These are phyloP conservation scores for Trichomycterus rosablanca DNA, from an alignment of 2,113 vertebrate genomes.

Conservation along the genomic window DNA sequence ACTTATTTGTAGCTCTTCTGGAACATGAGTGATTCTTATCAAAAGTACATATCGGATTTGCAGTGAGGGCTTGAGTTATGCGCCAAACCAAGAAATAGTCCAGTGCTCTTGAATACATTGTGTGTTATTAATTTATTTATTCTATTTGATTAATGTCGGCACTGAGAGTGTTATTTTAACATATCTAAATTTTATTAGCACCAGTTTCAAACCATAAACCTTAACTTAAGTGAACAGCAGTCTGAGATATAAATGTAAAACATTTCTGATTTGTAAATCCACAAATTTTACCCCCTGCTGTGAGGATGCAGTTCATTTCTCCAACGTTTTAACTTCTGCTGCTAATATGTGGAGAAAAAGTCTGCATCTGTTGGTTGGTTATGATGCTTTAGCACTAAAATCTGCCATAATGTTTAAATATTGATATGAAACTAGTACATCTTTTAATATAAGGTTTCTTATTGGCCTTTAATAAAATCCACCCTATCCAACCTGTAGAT, in stretches of 20 bases:
- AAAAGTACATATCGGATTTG: not conserved
- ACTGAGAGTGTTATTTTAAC: too few relatives aligned
- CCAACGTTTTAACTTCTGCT: conserved; percentile 15
- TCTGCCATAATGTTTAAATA: too few relatives aligned
- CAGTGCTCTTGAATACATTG: not conserved
- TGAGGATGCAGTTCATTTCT: conserved; percentile 8
- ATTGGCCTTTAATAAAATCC: too few relatives aligned
- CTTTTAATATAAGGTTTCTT: too few relatives aligned
- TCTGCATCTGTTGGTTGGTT: too few relatives aligned
- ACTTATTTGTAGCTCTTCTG: conserved; percentile 15
- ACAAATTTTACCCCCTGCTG: not conserved
- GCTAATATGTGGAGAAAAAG: too few relatives aligned
- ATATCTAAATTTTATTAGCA: not conserved
- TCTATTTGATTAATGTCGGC: not conserved
- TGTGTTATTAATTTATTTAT: not conserved
- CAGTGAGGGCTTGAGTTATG: not conserved
- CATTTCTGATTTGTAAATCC: not conserved
- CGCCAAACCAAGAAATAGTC: not conserved
- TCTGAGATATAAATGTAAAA: too few relatives aligned
- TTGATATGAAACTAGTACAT: too few relatives aligned
- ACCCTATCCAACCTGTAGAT: too few relatives aligned
- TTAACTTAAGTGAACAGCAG: too few relatives aligned
- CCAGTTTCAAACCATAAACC: not conserved
- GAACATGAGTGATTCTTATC: not conserved
- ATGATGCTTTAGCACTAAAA: too few relatives aligned